Conservation (phyloP, 2,113 vertebrate genomes). For the Lutjanus erythropterus region DNA sequence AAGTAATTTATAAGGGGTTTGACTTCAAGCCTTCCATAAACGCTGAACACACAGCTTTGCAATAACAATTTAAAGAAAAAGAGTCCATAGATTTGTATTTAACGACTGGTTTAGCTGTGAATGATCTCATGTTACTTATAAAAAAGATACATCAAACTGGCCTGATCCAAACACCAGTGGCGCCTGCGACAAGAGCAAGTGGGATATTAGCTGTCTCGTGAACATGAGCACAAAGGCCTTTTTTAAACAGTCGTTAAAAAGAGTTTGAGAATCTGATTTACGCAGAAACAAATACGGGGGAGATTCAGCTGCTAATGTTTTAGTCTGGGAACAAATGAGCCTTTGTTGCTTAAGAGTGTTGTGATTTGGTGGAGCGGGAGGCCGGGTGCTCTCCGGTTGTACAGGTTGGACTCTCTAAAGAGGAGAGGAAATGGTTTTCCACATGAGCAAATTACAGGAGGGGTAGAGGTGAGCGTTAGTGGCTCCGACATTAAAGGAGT, state of each 20-base stretch:
- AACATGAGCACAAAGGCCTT: background rate
- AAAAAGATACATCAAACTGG: background rate
- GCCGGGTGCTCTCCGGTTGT: constrained; percentile 1
- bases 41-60: background rate
- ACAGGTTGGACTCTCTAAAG: constrained; percentile 38
- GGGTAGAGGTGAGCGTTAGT: constrained; percentile 39
- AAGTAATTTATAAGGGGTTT: constrained; percentile 5
- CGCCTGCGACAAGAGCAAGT: background rate
- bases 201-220: background rate
- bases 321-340: constrained; percentile 36
- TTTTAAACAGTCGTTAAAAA: constrained; percentile 37
- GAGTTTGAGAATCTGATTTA: constrained; percentile 8
- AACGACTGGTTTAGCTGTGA: constrained; percentile 9
- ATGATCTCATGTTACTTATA: background rate
- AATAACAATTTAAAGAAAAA: background rate
- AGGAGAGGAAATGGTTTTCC: constrained; percentile 63
- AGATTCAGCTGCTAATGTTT: constrained; percentile 20
- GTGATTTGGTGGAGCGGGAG: constrained; percentile 5
- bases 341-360: constrained; percentile 37
- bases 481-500: constrained; percentile 46
- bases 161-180: background rate
- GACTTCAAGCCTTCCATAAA: constrained; percentile 5
- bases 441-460: constrained; percentile 53
- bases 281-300: constrained; percentile 11
- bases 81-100: background rate